Evolutionary conservation across 2,888 invertebrate species (phyloP).

Genomic region (Coremacera marginata): DNA sequence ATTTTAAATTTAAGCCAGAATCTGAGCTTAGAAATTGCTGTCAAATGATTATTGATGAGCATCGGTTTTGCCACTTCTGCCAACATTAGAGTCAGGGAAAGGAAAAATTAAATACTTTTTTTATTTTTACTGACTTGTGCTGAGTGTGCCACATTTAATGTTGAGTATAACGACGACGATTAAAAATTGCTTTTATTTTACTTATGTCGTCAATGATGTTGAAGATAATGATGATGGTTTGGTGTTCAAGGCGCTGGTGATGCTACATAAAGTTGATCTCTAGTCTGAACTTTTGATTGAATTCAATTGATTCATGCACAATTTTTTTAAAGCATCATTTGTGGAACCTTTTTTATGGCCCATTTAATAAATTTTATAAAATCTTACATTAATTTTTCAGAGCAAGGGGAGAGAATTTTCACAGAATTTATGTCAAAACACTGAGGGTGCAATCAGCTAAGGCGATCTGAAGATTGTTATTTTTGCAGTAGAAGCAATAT

Average conservation of each 20-base stretch:
- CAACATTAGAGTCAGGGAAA: background rate
- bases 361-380: background rate
- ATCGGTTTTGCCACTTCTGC: background rate
- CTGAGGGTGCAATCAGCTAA: no score
- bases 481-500: no score
- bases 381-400: background rate
- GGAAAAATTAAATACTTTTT: no score
- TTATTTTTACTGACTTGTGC: background rate
- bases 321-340: constrained; percentile 18
- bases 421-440: background rate
- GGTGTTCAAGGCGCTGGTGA: background rate
- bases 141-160: background rate
- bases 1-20: constrained; percentile 11
- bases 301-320: constrained; percentile 35
- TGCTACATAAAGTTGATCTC: constrained; percentile 16
- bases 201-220: background rate
- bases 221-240: background rate
- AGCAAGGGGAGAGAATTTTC: no score
- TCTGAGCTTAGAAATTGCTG: constrained; percentile 11
- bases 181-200: background rate
- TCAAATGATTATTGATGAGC: constrained; percentile 32
- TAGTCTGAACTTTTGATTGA: constrained; percentile 26
- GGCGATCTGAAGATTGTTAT: no score
- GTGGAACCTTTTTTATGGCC: background rate
- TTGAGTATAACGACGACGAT: background rate